Evolutionary conservation across 2,113 vertebrate species (phyloP).

Genomic region (Tachysurus fulvidraco): DNA sequence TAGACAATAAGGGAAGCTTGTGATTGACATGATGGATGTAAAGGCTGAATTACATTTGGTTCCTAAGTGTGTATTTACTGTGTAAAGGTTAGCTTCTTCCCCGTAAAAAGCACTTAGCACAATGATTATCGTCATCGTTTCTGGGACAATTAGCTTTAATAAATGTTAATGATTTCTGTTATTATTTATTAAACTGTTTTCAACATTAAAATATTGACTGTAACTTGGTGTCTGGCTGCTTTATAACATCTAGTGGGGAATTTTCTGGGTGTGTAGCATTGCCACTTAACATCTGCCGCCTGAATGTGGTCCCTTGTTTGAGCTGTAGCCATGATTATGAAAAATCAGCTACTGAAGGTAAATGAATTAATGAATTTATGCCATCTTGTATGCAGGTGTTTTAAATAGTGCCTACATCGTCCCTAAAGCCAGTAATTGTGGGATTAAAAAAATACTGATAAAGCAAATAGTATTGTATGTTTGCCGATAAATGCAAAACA

Average conservation of each 20-base stretch:
- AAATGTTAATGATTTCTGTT: conserved; percentile 48
- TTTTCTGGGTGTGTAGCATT: not conserved
- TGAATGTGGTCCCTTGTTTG: not conserved
- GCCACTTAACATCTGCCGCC: not conserved
- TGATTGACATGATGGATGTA: conserved; percentile 34
- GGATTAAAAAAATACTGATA: not conserved
- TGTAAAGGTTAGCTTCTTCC: conserved; percentile 39
- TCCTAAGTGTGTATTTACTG: conserved; percentile 36
- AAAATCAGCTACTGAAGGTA: not conserved
- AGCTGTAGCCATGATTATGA: not conserved
- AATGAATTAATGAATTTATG: not conserved
- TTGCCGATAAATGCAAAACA: not conserved
- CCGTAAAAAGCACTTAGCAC: conserved; percentile 52
- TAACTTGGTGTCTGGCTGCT: not conserved
- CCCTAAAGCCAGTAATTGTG: not conserved
- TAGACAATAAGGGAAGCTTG: not conserved
- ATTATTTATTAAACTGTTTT: conserved; percentile 55
- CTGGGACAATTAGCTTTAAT: conserved; percentile 52
- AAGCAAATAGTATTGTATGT: not conserved
- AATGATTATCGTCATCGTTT: conserved; percentile 32
- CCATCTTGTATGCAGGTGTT: not conserved
- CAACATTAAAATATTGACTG: conserved; percentile 46
- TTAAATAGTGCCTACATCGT: not conserved
- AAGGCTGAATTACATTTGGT: conserved; percentile 19
- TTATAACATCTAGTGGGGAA: not conserved